Conservation (phyloP, 2,113 vertebrate species). For the Okapia johnstoni region DNA sequence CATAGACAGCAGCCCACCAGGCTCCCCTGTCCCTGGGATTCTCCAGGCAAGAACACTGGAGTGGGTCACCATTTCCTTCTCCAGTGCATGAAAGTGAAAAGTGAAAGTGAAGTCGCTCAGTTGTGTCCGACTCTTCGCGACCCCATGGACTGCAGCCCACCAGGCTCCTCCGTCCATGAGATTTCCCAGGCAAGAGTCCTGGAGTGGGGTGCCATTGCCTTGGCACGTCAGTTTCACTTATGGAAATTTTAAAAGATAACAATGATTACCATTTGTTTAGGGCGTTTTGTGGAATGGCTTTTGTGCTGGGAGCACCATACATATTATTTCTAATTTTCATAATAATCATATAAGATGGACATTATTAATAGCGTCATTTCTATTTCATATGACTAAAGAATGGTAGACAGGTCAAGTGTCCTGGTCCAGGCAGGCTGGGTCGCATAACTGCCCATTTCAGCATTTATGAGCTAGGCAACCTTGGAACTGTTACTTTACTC, state of each 20-base stretch:
- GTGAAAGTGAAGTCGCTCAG: no score
- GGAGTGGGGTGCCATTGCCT: no score
- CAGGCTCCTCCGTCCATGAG: no score
- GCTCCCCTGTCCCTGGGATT: no score
- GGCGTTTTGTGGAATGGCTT: not conserved
- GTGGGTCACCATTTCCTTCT: no score
- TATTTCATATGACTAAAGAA: not conserved
- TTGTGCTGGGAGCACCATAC: not conserved
- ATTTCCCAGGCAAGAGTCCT: no score
- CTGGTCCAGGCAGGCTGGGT: not conserved
- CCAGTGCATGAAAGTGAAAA: no score
- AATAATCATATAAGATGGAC: not conserved
- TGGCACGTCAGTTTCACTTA: not conserved
- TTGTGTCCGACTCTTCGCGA: no score
- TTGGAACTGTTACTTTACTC: not conserved
- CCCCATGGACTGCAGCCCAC: no score
- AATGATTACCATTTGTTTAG: not conserved
- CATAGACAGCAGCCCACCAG: no score
- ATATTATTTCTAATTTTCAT: not conserved
- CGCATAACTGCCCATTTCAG: not conserved
- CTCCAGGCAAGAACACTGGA: no score
- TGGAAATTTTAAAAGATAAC: not conserved
- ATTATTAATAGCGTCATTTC: not conserved
- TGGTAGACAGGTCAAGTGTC: not conserved
- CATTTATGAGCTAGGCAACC: not conserved